Evolutionary conservation across 2,888 invertebrate species (phyloP).

Genomic region (Drosophila mettleri): DNA sequence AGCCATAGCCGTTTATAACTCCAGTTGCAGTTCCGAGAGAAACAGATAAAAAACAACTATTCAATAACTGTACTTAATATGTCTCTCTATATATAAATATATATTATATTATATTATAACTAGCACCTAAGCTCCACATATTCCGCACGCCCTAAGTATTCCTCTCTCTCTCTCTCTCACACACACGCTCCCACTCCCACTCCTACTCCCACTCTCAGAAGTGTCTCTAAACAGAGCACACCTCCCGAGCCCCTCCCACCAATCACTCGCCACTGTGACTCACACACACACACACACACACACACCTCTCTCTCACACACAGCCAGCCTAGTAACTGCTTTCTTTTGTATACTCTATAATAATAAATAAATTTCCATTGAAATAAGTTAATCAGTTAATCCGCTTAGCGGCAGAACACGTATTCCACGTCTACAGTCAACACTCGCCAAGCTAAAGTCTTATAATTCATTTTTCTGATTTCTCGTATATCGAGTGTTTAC

Average conservation of each 20-base stretch:
- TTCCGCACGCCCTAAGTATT: conserved; percentile 5
- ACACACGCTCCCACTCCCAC: neutral
- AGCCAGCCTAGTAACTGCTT: conserved; percentile 52
- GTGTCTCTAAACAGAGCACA: conserved; percentile 18
- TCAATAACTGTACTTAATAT: conserved; percentile 1
- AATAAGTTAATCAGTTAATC: conserved; percentile 6
- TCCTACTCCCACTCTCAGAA: too few species aligned
- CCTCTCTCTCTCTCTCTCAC: neutral
- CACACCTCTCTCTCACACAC: conserved; percentile 21
- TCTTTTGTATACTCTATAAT: conserved; percentile 10
- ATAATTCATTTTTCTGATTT: neutral
- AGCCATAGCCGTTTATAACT: conserved; percentile 8
- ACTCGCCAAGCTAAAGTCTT: conserved; percentile 1
- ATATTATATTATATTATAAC: neutral
- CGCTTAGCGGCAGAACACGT: conserved; percentile 9
- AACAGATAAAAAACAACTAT: neutral
- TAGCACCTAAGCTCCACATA: conserved; percentile 7
- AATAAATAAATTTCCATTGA: conserved; percentile 5
- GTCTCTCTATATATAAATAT: neutral
- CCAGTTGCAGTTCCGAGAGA: neutral
- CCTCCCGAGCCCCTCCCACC: neutral
- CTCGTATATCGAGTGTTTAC: conserved; percentile 4
- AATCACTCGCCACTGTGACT: conserved; percentile 40
- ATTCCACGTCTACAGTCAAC: conserved; percentile 13
- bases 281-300: too few species aligned